phyloP scores from a whole-genome alignment of 2,113 vertebrate species.

The Apus apus region DNA sequence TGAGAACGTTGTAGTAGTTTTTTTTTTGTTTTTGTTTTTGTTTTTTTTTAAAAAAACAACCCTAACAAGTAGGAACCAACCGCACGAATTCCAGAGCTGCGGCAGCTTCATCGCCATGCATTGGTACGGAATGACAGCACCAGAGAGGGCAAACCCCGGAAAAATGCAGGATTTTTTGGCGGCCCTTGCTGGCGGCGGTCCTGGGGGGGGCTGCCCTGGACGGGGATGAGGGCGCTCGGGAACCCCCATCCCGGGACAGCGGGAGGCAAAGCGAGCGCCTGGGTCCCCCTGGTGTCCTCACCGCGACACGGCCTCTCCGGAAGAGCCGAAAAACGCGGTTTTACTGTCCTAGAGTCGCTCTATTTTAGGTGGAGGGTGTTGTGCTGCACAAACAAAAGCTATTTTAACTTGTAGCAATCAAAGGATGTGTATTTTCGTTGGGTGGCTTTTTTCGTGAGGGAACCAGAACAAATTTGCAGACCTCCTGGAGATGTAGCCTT shows the following conservation, averaged over 20 bases:
- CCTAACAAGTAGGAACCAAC: not conserved
- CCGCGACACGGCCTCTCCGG: fast-evolving
- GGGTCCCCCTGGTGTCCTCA: not conserved
- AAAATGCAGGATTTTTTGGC: too few species aligned
- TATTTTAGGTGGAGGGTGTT: not conserved
- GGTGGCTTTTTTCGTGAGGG: not conserved
- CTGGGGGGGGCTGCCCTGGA: too few species aligned
- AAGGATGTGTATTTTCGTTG: not conserved
- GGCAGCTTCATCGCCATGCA: fast-evolving
- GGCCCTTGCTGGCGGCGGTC: too few species aligned
- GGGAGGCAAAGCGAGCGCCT: not conserved
- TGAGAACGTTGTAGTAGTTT: not conserved
- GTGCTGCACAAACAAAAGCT: not conserved
- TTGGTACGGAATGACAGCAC: not conserved
- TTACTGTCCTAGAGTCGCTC: not conserved
- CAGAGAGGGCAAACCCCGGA: not conserved
- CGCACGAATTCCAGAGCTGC: not conserved
- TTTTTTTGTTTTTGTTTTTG: too few species aligned
- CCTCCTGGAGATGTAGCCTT: too few species aligned
- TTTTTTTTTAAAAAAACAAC: not conserved
- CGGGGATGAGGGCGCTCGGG: not conserved
- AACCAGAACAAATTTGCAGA: too few species aligned
- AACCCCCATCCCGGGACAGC: fast-evolving
- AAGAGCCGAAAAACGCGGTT: not conserved
- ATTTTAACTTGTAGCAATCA: not conserved